These are phyloP conservation scores for Drosophila kepulauana DNA, from an alignment of 1,140 invertebrate genomes.

Conservation along the genomic window DNA sequence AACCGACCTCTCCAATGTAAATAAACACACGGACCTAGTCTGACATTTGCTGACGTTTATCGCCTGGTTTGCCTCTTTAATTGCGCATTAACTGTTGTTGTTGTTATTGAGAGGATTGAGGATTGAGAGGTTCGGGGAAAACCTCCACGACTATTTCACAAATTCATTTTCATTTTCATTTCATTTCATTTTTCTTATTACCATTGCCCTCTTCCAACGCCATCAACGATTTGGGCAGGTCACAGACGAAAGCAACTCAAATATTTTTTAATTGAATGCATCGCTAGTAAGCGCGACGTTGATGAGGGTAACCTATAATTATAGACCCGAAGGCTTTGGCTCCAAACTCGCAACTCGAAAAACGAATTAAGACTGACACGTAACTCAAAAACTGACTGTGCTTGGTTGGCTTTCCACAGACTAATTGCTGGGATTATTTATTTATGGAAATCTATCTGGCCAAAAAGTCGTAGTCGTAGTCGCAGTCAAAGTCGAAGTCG, in stretches of 20 bases:
- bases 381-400: conserved; percentile 23
- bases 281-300: conserved; percentile 40
- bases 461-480: conserved; percentile 41
- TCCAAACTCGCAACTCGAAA: conserved; percentile 9
- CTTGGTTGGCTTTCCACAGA: conserved; percentile 43
- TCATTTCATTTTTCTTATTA: neutral
- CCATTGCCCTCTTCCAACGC: neutral
- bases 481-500: conserved; percentile 20
- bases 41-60: conserved; percentile 48
- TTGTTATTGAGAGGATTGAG: neutral
- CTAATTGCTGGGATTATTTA: conserved; percentile 67
- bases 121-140: neutral
- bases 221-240: conserved; percentile 28
- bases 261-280: conserved; percentile 66
- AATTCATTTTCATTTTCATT: conserved; percentile 24
- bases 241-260: conserved; percentile 30
- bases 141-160: conserved; percentile 17
- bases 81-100: conserved; percentile 58
- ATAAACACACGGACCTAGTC: conserved; percentile 56
- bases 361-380: conserved; percentile 25
- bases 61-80: conserved; percentile 58
- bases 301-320: conserved; percentile 74
- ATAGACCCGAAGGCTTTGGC: conserved; percentile 32
- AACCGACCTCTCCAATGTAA: conserved; percentile 56
- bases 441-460: conserved; percentile 68